Evolutionary conservation across 2,797 vertebrate genomes (phyloP).

Genomic region (Hephaestus fuliginosus): DNA sequence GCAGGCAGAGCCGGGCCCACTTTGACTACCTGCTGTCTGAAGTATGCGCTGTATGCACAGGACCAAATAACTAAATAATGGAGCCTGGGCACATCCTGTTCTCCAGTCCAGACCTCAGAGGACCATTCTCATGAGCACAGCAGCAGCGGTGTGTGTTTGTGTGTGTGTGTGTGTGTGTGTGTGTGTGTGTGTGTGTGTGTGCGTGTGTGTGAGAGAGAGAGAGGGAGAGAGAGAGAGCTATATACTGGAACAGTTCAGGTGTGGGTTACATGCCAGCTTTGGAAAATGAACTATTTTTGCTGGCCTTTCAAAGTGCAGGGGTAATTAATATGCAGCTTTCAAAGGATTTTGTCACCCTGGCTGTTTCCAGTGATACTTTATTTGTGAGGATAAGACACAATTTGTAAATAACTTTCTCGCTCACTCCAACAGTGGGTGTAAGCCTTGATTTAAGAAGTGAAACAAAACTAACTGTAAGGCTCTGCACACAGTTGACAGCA

Average conservation of each 20-base stretch:
- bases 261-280: constrained; percentile 69
- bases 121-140: constrained; percentile 57
- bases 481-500: too few relatives aligned
- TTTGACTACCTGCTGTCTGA: constrained; percentile 67
- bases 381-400: constrained; percentile 11
- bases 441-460: not conserved
- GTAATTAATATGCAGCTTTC: constrained; percentile 64
- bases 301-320: constrained; percentile 60
- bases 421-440: not conserved
- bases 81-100: constrained; percentile 74
- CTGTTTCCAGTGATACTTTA: constrained; percentile 39
- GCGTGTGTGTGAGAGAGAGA: not conserved
- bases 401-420: constrained; percentile 28
- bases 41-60: constrained; percentile 67
- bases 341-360: constrained; percentile 49
- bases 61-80: constrained; percentile 78
- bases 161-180: constrained; percentile 25
- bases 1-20: constrained; percentile 49
- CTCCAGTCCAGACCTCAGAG: constrained; percentile 69
- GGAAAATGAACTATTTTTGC: constrained; percentile 48
- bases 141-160: constrained; percentile 17
- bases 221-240: constrained; percentile 16
- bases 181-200: constrained; percentile 19
- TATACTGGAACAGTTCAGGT: constrained; percentile 56
- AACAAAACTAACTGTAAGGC: too few relatives aligned